These are phyloP conservation scores for Falco columbarius DNA, from an alignment of 2,797 vertebrate genomes.

Conservation along the genomic window DNA sequence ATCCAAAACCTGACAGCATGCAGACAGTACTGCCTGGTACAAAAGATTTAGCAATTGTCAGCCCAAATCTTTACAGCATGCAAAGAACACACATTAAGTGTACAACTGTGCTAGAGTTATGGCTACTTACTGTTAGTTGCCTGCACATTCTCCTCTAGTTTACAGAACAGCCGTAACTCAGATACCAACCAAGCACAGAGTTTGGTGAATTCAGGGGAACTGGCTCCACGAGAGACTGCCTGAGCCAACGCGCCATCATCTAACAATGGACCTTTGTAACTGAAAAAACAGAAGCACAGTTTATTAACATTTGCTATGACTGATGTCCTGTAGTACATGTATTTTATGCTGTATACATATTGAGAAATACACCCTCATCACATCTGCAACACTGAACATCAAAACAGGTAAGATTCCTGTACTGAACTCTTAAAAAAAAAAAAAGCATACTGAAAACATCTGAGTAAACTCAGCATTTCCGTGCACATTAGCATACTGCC, in stretches of 20 bases:
- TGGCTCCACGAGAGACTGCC: slow-evolving; percentile 85
- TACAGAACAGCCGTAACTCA: slow-evolving; percentile 90
- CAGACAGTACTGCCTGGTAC: not conserved
- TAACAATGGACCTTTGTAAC: slow-evolving; percentile 94
- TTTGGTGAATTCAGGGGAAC: slow-evolving; percentile 95
- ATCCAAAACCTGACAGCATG: not conserved
- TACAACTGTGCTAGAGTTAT: not conserved
- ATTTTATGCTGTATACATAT: not conserved
- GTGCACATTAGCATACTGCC: not conserved
- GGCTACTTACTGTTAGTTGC: slow-evolving; percentile 92
- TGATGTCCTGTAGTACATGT: not conserved
- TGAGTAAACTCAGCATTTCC: not conserved
- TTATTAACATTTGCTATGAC: not conserved
- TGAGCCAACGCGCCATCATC: slow-evolving; percentile 89
- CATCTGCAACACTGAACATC: not conserved
- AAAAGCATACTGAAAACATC: not conserved
- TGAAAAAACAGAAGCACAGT: slow-evolving; percentile 72
- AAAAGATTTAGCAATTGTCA: not conserved
- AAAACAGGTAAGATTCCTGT: not conserved
- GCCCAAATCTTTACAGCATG: not conserved
- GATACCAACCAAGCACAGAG: slow-evolving; percentile 94
- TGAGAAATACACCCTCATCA: not conserved
- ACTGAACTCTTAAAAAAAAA: not conserved
- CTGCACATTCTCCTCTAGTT: slow-evolving; percentile 94
- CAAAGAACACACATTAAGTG: not conserved